Percentiles rank a stretch among this genome's conserved stretches.
Evolutionary conservation across 30 jellyfish, hydroid and myxozoan species (phyloP).

Genomic region (Aurelia sp.): DNA sequence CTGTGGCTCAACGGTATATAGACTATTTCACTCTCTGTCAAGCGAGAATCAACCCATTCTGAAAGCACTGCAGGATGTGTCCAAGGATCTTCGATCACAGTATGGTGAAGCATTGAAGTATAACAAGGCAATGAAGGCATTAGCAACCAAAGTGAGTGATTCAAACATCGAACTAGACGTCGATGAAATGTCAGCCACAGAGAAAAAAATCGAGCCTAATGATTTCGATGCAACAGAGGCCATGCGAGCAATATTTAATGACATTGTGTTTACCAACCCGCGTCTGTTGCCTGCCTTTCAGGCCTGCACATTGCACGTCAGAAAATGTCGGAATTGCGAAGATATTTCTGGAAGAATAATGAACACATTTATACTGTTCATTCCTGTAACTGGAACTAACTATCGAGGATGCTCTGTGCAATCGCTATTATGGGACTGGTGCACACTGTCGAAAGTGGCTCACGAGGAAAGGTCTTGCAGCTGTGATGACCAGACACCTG

Average conservation of each 20-base stretch:
- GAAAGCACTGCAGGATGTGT: background rate
- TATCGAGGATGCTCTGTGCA: background rate
- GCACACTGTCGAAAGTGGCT: background rate
- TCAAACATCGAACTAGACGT: background rate
- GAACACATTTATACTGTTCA: background rate
- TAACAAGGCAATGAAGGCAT: background rate
- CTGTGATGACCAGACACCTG: background rate
- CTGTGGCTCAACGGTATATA: background rate
- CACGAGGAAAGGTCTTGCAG: background rate
- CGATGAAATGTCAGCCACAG: too few relatives aligned
- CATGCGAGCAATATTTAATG: background rate
- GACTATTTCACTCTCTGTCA: background rate
- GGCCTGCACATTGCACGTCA: background rate
- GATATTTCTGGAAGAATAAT: background rate
- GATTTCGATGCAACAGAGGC: constrained; percentile 4
- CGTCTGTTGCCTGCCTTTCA: background rate
- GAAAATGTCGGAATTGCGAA: background rate
- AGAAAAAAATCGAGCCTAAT: background rate
- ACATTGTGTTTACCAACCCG: background rate
- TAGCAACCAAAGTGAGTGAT: background rate
- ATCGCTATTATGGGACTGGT: background rate
- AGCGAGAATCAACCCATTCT: background rate
- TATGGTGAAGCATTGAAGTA: background rate
- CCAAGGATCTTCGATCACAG: background rate
- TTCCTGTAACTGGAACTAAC: background rate